Percentiles rank a stretch among this genome's conserved stretches.
Conservation (phyloP, 2,888 invertebrate genomes). For the Microchrysa polita region DNA sequence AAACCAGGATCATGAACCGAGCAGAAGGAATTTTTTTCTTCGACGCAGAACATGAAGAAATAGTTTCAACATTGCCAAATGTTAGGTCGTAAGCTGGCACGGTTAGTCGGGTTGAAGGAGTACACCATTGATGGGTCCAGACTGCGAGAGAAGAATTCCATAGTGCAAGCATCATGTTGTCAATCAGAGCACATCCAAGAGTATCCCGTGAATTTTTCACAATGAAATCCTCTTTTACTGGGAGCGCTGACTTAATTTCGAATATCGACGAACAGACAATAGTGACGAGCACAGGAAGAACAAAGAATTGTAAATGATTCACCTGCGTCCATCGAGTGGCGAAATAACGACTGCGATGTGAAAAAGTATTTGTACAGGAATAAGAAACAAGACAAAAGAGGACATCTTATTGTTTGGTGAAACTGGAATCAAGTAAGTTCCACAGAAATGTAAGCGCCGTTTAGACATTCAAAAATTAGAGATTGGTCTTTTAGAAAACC, state of each 20-base stretch:
- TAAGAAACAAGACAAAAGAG: no score
- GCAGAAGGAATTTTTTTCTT: constrained; percentile 14
- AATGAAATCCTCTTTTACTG: background rate
- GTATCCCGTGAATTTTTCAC: constrained; percentile 39
- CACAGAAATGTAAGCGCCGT: no score
- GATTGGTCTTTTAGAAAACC: no score
- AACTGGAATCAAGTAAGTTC: no score
- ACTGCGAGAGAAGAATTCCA: background rate
- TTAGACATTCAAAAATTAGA: no score
- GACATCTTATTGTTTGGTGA: no score
- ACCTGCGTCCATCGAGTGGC: constrained; percentile 3
- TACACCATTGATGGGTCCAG: background rate
- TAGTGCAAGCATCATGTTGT: constrained; percentile 23
- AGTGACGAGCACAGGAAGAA: background rate
- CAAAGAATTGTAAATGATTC: background rate
- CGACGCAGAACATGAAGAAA: constrained; percentile 25
- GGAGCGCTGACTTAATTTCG: constrained; percentile 10
- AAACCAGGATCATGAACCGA: background rate
- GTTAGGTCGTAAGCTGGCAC: background rate
- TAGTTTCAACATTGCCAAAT: constrained; percentile 23
- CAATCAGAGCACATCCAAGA: constrained; percentile 37
- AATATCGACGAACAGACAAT: background rate
- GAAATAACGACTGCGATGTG: background rate
- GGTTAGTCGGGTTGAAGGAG: background rate
- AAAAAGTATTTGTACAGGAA: background rate